Evolutionary conservation across 2,797 vertebrate species (phyloP).

Genomic region (Acipenser ruthenus): DNA sequence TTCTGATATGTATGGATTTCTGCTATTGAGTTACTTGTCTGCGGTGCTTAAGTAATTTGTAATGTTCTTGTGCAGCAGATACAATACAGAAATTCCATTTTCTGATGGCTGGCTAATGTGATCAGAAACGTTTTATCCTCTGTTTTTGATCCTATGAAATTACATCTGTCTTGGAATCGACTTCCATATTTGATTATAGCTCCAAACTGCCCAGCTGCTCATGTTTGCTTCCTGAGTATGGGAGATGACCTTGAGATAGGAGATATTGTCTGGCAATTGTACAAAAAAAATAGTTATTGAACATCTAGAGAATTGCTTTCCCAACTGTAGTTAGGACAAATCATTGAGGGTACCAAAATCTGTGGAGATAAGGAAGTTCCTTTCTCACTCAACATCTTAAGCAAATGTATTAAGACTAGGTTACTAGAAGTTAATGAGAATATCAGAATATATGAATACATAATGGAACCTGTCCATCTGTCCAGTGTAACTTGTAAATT

Average conservation of each 20-base stretch:
- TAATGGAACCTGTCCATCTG: too few relatives aligned
- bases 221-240: conserved; percentile 32
- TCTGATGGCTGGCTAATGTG: conserved; percentile 71
- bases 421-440: too few relatives aligned
- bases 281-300: too few relatives aligned
- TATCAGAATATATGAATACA: too few relatives aligned
- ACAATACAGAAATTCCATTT: conserved; percentile 80
- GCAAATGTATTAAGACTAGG: too few relatives aligned
- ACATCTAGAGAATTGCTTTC: too few relatives aligned
- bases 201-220: conserved; percentile 43
- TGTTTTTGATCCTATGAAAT: conserved; percentile 66
- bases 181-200: conserved; percentile 59
- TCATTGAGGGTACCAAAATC: too few relatives aligned
- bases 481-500: too few relatives aligned
- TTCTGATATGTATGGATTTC: conserved; percentile 68
- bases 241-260: conserved; percentile 33
- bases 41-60: conserved; percentile 73
- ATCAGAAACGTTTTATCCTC: conserved; percentile 72
- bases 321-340: too few relatives aligned
- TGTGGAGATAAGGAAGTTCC: too few relatives aligned
- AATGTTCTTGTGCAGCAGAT: conserved; percentile 75
- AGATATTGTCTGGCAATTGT: conserved; percentile 17
- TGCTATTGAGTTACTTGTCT: conserved; percentile 73
- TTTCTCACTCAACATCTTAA: too few relatives aligned
- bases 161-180: conserved; percentile 55